These are phyloP conservation scores for Venturia canescens DNA, from an alignment of 1,140 invertebrate species.

Conservation along the genomic window DNA sequence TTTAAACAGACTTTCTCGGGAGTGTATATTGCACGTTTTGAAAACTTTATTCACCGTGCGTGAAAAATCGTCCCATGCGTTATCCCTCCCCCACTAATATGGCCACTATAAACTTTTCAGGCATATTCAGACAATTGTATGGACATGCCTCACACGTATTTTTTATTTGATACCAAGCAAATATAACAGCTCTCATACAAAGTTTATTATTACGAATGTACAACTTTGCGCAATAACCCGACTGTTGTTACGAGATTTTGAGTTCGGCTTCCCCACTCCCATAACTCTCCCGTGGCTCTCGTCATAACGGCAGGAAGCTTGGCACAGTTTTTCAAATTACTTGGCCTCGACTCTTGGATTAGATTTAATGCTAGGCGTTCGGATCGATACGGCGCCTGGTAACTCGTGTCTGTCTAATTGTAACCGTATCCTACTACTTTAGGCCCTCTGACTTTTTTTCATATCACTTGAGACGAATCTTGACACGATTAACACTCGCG, in stretches of 20 bases:
- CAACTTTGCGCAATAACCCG: neutral
- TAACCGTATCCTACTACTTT: conserved; percentile 3
- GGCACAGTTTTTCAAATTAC: conserved; percentile 43
- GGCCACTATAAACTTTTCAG: neutral
- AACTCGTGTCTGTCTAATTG: conserved; percentile 30
- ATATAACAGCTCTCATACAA: neutral
- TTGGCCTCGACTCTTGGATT: conserved; percentile 31
- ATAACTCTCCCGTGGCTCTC: neutral
- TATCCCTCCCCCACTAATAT: neutral
- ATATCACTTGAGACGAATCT: neutral
- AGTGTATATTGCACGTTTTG: neutral
- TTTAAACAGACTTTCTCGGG: neutral
- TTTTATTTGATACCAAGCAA: neutral
- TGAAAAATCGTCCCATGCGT: conserved; percentile 9
- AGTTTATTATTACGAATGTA: neutral
- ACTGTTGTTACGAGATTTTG: neutral
- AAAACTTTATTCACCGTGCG: conserved; percentile 23
- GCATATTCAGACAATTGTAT: neutral
- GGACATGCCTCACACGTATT: neutral
- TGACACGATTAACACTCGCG: neutral
- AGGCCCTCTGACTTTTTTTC: neutral
- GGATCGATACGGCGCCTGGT: conserved; percentile 34
- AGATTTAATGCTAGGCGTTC: neutral
- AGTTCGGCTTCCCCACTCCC: neutral
- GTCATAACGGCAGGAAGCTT: conserved; percentile 21